Evolutionary conservation across 2,888 invertebrate species (phyloP), one percentile per base, ranked within the genome.

Genomic region (Tipula vernalis): DNA sequence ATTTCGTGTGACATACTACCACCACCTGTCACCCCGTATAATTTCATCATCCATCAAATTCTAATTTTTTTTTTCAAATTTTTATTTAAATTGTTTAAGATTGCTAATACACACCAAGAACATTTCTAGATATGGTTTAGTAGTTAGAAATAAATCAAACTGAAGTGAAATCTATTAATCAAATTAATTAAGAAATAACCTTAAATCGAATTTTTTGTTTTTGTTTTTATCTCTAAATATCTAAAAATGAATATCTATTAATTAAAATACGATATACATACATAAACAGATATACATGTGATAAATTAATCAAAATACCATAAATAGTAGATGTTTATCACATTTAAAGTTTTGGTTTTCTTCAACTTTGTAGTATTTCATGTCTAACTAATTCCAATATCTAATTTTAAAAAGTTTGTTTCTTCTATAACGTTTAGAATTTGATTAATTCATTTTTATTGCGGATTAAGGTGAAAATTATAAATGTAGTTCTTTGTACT

Each of bases 101-200:
- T 71, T 71, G 28, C 71, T 12, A 71, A 28, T 71, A 6, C 18
- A 71, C 12, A 28, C 28, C 71, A 71, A 71, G 71, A 71, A 18
- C 71, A 71, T 28, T 12, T 71, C 10, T 71, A 28, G 28, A 28
- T 71, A 28, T 71, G 71, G 71, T 28, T 28, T 71, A 71, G 71
- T 71, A 71, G 71, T 28, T 18, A 28, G 71, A 71, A 71, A 71
- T 71, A 71, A 71, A 71, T 71, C 71, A 71, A 71, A 18, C 8
- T 28, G 28, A 71, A 28, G 28, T 71, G 18, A 71, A 71, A 71
- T 71, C 71, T 28, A 71, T 71, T 71, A 71, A 71, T 71, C 71
- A 71, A 71, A 71, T 71, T 71, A 71, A 71, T 71, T 71, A 71
- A 71, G 71, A 71, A 71, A 71, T 71, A 71, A 71, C 71, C 71